Percentiles rank a stretch among this genome's conserved stretches.
Evolutionary conservation across 1,140 invertebrate genomes (phyloP).

Genomic region (Hyles vespertilio): DNA sequence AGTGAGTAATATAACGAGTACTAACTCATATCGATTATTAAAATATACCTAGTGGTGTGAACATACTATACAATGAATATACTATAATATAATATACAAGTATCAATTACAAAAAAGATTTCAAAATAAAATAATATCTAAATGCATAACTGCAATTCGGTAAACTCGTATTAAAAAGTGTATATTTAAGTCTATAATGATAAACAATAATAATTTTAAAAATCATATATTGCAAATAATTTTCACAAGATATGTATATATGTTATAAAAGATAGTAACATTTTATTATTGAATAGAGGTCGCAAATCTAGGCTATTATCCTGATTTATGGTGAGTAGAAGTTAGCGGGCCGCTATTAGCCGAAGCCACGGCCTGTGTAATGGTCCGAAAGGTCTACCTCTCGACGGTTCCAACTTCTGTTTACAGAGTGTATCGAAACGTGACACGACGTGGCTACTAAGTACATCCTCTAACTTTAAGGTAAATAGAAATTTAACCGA

Average conservation of each 20-base stretch:
- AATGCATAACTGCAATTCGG: too few species aligned
- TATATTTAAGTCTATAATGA: slow-evolving; percentile 1
- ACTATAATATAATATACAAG: too few species aligned
- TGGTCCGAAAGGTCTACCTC: slow-evolving; percentile 14
- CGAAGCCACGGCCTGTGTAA: slow-evolving; percentile 23
- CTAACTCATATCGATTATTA: too few species aligned
- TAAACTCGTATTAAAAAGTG: background rate
- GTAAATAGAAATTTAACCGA: background rate
- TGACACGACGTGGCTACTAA: slow-evolving; percentile 6
- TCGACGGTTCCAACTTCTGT: slow-evolving; percentile 10
- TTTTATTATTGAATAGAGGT: slow-evolving; percentile 14
- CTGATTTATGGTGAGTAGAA: slow-evolving; percentile 19
- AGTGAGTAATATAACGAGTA: too few species aligned
- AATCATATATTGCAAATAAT: background rate
- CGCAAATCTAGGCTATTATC: slow-evolving; percentile 14
- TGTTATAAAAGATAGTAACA: background rate
- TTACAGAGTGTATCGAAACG: slow-evolving; percentile 12
- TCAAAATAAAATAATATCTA: too few species aligned
- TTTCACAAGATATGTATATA: slow-evolving; percentile 4
- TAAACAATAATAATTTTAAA: too few species aligned
- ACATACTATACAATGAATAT: too few species aligned
- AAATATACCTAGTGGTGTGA: too few species aligned
- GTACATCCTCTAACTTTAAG: slow-evolving; percentile 6
- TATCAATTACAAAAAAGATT: too few species aligned
- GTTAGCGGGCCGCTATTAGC: slow-evolving; percentile 22